phyloP scores from a whole-genome alignment of 2,888 invertebrate species.

The Augiades crinisus region DNA sequence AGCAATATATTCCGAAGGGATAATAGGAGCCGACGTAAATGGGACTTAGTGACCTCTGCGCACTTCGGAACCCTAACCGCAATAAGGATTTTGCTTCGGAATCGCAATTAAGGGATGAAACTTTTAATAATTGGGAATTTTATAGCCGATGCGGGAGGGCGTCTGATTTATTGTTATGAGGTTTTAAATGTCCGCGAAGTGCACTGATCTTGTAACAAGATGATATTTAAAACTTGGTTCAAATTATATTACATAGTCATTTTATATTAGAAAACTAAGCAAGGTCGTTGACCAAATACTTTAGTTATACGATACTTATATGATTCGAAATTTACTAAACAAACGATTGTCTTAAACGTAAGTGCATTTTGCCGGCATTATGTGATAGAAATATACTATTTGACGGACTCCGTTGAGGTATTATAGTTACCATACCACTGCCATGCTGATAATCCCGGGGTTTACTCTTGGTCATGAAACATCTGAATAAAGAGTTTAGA shows the following conservation, averaged over 20 bases:
- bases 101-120: conserved; percentile 68
- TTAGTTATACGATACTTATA: too few relatives aligned
- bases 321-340: too few relatives aligned
- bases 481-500: too few relatives aligned
- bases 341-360: too few relatives aligned
- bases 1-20: conserved; percentile 67
- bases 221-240: conserved; percentile 9
- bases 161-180: conserved; percentile 20
- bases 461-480: too few relatives aligned
- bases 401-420: too few relatives aligned
- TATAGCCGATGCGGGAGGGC: conserved; percentile 39
- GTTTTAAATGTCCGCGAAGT: conserved; percentile 18
- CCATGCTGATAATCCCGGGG: too few relatives aligned
- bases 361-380: too few relatives aligned
- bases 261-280: too few relatives aligned
- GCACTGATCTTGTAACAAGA: conserved; percentile 14
- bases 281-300: too few relatives aligned
- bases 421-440: too few relatives aligned
- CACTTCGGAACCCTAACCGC: conserved; percentile 41
- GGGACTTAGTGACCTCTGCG: conserved; percentile 51
- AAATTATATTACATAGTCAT: neutral
- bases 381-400: too few relatives aligned
- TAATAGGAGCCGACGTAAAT: conserved; percentile 67
- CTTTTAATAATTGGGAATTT: conserved; percentile 70
- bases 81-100: conserved; percentile 62